These are phyloP conservation scores for Epizoanthus scotinus DNA, from an alignment of 92 coral and sea anemone genomes.

Conservation along the genomic window DNA sequence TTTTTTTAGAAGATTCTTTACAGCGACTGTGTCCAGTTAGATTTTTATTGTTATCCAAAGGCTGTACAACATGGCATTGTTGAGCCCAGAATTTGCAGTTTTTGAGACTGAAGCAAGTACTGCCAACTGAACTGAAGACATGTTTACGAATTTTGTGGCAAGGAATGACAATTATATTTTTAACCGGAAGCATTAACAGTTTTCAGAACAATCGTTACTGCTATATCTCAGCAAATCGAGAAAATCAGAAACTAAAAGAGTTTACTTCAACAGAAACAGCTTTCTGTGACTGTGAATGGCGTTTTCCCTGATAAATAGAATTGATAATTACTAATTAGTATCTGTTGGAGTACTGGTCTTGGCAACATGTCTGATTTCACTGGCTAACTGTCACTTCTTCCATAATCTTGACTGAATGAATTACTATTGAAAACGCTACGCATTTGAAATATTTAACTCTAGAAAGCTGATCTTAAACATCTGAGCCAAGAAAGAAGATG, in stretches of 20 bases:
- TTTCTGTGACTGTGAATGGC: neutral
- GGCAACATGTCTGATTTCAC: too few relatives aligned
- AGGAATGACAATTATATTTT: neutral
- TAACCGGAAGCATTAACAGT: neutral
- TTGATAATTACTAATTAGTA: too few relatives aligned
- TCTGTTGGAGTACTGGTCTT: too few relatives aligned
- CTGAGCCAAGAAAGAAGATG: neutral
- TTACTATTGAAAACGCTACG: too few relatives aligned
- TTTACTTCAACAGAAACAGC: neutral
- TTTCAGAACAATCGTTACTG: neutral
- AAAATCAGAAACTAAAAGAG: neutral
- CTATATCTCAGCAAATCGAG: neutral
- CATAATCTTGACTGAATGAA: neutral
- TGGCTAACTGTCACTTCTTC: neutral
- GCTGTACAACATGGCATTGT: too few relatives aligned
- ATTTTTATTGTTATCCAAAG: too few relatives aligned
- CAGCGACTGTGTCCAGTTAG: too few relatives aligned
- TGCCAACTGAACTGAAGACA: too few relatives aligned
- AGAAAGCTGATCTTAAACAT: too few relatives aligned
- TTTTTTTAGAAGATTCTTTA: too few relatives aligned
- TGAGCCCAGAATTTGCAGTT: too few relatives aligned
- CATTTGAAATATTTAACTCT: neutral
- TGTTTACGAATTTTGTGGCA: neutral
- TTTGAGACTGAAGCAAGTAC: too few relatives aligned
- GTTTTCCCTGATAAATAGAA: neutral